phyloP scores from a whole-genome alignment of 1,140 invertebrate genomes.

The Polypedilum pembai region DNA sequence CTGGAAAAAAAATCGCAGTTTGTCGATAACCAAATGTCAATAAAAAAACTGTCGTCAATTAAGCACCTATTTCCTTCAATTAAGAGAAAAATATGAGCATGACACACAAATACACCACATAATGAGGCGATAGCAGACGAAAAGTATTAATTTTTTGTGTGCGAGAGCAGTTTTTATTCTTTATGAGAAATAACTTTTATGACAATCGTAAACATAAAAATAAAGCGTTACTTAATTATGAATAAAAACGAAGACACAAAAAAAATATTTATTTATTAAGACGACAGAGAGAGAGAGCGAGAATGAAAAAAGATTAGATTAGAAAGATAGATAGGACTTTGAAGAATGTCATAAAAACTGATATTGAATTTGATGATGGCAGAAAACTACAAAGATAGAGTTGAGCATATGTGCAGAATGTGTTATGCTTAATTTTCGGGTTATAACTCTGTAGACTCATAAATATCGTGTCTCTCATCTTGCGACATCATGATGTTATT shows the following conservation, averaged over 20 bases:
- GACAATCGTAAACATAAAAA: conserved; percentile 3
- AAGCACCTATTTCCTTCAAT: no score
- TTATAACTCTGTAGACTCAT: neutral
- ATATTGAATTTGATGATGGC: conserved; percentile 18
- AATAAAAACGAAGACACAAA: conserved; percentile 6
- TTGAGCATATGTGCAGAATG: no score
- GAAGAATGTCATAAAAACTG: neutral
- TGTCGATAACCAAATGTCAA: neutral
- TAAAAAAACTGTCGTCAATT: no score
- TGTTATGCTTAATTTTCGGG: no score
- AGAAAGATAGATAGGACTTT: neutral
- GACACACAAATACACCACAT: no score
- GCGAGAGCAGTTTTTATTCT: no score
- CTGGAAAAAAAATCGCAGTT: neutral
- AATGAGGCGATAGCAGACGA: no score
- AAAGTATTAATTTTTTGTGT: no score
- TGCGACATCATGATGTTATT: neutral
- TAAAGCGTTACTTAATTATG: conserved; percentile 18
- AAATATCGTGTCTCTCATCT: neutral
- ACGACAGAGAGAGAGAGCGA: neutral
- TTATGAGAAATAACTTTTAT: conserved; percentile 8
- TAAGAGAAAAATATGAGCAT: no score
- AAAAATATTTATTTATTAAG: neutral
- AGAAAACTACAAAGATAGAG: neutral
- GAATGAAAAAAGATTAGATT: neutral